Percentiles rank a stretch among this genome's conserved stretches.
phyloP scores from a whole-genome alignment of 1,140 invertebrate species.

The Cylas formicarius region DNA sequence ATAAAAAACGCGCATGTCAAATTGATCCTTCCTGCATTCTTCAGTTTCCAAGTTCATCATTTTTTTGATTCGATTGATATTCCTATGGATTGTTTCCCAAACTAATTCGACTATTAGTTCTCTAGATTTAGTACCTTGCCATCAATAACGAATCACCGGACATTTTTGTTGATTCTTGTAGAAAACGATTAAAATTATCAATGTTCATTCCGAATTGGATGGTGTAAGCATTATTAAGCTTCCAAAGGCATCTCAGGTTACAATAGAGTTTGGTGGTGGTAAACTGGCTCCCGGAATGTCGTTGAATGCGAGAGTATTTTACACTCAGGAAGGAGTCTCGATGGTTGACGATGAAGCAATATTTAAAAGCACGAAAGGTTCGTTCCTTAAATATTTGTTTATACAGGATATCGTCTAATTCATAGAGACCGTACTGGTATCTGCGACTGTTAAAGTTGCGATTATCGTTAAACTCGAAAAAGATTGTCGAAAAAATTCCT shows the following conservation, averaged over 20 bases:
- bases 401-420: neutral
- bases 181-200: constrained; percentile 22
- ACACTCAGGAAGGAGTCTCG: constrained; percentile 19
- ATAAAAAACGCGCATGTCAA: too few species aligned
- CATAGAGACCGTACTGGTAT: too few species aligned
- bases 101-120: too few species aligned
- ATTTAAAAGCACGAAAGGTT: constrained; percentile 16
- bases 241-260: constrained; percentile 17
- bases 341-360: constrained; percentile 15
- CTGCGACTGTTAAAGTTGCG: too few species aligned
- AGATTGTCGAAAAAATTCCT: neutral
- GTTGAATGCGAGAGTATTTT: constrained; percentile 20
- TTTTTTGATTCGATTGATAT: too few species aligned
- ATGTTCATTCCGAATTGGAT: constrained; percentile 17
- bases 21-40: too few species aligned
- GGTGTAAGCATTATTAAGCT: constrained; percentile 9
- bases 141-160: too few species aligned
- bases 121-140: too few species aligned
- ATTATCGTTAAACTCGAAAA: neutral
- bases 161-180: too few species aligned
- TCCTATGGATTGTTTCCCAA: too few species aligned
- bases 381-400: neutral
- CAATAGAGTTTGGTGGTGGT: constrained; percentile 10
- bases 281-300: constrained; percentile 29
- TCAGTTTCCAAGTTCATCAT: too few species aligned